Conservation (phyloP, 2,113 vertebrate species). For the Otis tarda region DNA sequence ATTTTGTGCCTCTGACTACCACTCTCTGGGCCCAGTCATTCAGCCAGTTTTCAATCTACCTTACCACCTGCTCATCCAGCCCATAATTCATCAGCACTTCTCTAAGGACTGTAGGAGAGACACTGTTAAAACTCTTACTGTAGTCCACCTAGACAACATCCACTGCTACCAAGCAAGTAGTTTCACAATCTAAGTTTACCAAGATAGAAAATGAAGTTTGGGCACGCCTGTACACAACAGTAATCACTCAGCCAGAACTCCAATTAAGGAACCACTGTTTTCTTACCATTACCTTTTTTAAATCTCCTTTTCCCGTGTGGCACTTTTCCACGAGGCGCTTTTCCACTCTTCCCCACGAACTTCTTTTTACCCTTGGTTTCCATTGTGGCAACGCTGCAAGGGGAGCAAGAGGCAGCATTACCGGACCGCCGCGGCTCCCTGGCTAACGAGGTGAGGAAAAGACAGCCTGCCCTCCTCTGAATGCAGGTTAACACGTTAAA, state of each 20-base stretch:
- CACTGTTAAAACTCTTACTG: rapidly evolving
- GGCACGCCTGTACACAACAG: rapidly evolving
- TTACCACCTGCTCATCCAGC: neutral
- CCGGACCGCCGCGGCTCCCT: rapidly evolving
- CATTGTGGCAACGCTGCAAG: conserved; percentile 61
- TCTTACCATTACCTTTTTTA: conserved; percentile 66
- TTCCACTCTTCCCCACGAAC: conserved; percentile 38
- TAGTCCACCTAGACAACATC: rapidly evolving
- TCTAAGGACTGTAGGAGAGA: rapidly evolving
- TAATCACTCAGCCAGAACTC: rapidly evolving
- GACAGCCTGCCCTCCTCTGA: rapidly evolving
- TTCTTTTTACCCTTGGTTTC: conserved; percentile 65
- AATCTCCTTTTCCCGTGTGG: conserved; percentile 49
- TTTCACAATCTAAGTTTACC: rapidly evolving
- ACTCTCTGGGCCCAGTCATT: rapidly evolving
- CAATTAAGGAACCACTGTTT: rapidly evolving
- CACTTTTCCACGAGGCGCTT: conserved; percentile 24
- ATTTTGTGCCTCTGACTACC: neutral
- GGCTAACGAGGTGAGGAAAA: rapidly evolving
- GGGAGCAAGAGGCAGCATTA: neutral
- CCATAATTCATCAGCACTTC: neutral
- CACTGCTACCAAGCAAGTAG: rapidly evolving
- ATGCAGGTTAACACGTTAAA: rapidly evolving
- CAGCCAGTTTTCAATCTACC: neutral
- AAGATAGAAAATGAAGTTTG: rapidly evolving